Conservation (phyloP, 2,888 invertebrate species). For the Phortica magna region DNA sequence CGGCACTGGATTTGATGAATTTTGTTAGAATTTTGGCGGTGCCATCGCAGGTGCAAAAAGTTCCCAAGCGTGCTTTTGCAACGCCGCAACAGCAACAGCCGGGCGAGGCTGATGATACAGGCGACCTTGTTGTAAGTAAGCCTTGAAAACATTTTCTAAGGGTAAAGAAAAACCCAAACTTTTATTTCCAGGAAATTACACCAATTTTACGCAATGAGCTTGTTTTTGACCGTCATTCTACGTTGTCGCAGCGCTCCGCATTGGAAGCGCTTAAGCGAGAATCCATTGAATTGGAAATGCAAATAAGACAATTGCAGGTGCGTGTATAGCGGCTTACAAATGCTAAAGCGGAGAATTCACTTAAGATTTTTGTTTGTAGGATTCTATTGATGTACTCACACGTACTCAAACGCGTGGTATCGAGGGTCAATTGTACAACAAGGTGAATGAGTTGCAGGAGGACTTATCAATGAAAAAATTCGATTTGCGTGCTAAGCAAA, state of each 20-base stretch:
- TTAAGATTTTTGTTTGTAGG: constrained; percentile 78
- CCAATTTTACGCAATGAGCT: constrained; percentile 90
- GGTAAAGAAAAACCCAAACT: not conserved
- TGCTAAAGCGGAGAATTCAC: constrained; percentile 6
- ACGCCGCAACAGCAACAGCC: constrained; percentile 83
- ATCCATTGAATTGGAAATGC: constrained; percentile 88
- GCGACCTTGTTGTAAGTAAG: constrained; percentile 79
- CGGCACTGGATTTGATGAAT: constrained; percentile 80
- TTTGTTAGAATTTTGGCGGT: constrained; percentile 85
- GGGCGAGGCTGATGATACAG: constrained; percentile 77
- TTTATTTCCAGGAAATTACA: constrained; percentile 81
- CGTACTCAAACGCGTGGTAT: constrained; percentile 88
- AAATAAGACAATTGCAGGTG: constrained; percentile 90
- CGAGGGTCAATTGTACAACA: constrained; percentile 91
- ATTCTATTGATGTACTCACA: constrained; percentile 88
- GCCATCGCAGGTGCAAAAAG: constrained; percentile 78
- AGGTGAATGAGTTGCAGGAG: constrained; percentile 97
- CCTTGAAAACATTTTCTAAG: too few species aligned
- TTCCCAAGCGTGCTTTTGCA: constrained; percentile 80
- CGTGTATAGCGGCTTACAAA: constrained; percentile 27
- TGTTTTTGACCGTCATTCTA: constrained; percentile 87
- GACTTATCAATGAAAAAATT: constrained; percentile 96
- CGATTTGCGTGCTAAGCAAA: constrained; percentile 93
- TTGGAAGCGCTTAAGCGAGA: constrained; percentile 90
- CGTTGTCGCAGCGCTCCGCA: constrained; percentile 84